Percentiles rank a stretch among this genome's conserved stretches.
phyloP scores from a whole-genome alignment of 23 tunicate species.

The Styela plicata region DNA sequence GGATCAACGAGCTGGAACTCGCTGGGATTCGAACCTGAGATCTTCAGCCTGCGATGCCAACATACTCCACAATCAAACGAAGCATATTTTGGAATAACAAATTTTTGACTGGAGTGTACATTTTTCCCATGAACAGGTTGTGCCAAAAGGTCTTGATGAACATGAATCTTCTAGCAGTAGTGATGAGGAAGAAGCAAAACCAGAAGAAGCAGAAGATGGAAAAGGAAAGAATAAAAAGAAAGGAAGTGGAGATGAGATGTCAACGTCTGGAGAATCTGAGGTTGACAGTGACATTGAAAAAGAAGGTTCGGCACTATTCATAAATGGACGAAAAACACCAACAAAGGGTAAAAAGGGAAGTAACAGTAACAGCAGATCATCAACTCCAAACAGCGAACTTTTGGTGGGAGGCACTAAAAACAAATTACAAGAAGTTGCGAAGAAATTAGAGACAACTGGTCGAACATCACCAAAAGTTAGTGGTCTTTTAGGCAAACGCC shows the following conservation, averaged over 20 bases:
- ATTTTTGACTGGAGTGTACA: too few species aligned
- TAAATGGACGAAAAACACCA: conserved; percentile 43
- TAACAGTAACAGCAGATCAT: conserved; percentile 49
- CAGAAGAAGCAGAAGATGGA: conserved; percentile 27
- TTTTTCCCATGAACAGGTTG: conserved; percentile 10
- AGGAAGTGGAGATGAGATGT: conserved; percentile 46
- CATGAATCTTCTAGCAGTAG: conserved; percentile 54
- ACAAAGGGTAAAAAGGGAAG: conserved; percentile 54
- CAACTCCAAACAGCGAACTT: conserved; percentile 62
- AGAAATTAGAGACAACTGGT: conserved; percentile 48
- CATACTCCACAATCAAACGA: not conserved
- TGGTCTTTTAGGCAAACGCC: conserved; percentile 55
- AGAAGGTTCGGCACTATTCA: conserved; percentile 71
- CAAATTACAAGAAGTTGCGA: conserved; percentile 39
- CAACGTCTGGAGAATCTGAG: conserved; percentile 52
- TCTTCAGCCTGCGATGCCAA: too few species aligned
- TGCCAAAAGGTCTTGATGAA: conserved; percentile 83
- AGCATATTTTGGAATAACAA: too few species aligned
- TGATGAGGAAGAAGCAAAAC: conserved; percentile 51
- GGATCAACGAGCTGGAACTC: too few species aligned
- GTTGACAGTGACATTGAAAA: conserved; percentile 62
- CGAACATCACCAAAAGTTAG: conserved; percentile 27
- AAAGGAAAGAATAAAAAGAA: conserved; percentile 26
- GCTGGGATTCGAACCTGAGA: too few species aligned
- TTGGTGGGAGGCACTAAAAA: conserved; percentile 20